Conservation (phyloP, 2,113 vertebrate species). For the Centropus bengalensis region DNA sequence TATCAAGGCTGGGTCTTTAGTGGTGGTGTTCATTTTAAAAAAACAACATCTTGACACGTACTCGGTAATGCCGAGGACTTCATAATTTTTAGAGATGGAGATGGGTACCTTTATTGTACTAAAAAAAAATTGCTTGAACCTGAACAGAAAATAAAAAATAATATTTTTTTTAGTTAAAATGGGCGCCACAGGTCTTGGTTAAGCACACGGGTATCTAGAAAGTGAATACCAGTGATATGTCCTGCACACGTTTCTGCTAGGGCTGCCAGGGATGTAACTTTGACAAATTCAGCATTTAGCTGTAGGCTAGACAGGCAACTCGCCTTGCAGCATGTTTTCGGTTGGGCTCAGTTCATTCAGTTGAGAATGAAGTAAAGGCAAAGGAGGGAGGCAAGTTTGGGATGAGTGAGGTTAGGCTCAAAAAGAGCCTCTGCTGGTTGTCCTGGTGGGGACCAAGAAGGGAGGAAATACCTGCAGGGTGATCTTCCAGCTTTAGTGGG, state of each 20-base stretch:
- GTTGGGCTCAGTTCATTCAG: too few species aligned
- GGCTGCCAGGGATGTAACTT: not conserved
- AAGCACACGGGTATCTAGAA: not conserved
- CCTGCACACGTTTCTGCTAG: not conserved
- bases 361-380: not conserved
- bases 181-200: not conserved
- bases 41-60: rapidly evolving
- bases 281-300: not conserved
- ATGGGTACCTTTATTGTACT: not conserved
- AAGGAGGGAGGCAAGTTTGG: not conserved
- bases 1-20: not conserved
- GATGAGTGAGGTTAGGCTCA: not conserved
- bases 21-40: not conserved
- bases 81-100: not conserved
- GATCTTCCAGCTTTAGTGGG: not conserved
- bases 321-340: not conserved
- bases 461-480: not conserved
- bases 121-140: not conserved
- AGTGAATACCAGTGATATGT: not conserved
- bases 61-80: not conserved
- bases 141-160: not conserved
- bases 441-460: not conserved
- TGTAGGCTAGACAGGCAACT: not conserved
- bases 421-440: not conserved
- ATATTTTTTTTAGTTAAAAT: not conserved